A percentile compares a stretch with the other conserved stretches of the same genome.
These are phyloP conservation scores for Gymnocheta viridis DNA, from an alignment of 2,888 invertebrate genomes.

Conservation along the genomic window DNA sequence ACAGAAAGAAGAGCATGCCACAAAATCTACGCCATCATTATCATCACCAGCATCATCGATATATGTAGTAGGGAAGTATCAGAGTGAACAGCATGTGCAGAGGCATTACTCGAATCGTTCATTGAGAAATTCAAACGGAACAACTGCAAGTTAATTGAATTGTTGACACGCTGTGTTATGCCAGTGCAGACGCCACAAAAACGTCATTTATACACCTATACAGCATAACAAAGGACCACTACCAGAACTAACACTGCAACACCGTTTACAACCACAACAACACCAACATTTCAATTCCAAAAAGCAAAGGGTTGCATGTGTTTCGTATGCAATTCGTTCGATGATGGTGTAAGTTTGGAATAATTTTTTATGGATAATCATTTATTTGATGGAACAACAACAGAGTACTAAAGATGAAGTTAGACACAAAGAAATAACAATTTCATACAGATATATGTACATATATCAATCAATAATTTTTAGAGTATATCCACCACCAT, in stretches of 20 bases:
- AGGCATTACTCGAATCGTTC: background rate
- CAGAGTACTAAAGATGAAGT: background rate
- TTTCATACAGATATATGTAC: too few relatives aligned
- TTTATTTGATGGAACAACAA: conserved; percentile 10
- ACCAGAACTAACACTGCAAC: too few relatives aligned
- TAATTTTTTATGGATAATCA: background rate
- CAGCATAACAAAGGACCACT: background rate
- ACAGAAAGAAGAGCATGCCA: too few relatives aligned
- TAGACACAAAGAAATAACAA: background rate
- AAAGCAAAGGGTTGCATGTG: background rate
- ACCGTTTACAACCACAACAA: background rate
- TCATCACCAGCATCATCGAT: background rate
- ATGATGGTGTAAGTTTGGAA: background rate
- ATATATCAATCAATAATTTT: too few relatives aligned
- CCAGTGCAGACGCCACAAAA: conserved; percentile 68
- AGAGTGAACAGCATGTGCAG: conserved; percentile 21
- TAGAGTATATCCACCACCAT: too few relatives aligned
- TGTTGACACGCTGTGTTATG: conserved; percentile 76
- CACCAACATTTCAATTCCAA: background rate
- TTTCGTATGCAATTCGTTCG: background rate
- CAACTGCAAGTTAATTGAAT: conserved; percentile 80
- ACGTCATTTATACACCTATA: conserved; percentile 57
- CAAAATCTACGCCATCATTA: too few relatives aligned
- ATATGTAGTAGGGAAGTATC: background rate
- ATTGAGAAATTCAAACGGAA: conserved; percentile 58